A percentile compares a stretch with the other conserved stretches of the same genome.
Conservation (phyloP, 2,113 vertebrate genomes). For the Notarius lentiginosus region DNA sequence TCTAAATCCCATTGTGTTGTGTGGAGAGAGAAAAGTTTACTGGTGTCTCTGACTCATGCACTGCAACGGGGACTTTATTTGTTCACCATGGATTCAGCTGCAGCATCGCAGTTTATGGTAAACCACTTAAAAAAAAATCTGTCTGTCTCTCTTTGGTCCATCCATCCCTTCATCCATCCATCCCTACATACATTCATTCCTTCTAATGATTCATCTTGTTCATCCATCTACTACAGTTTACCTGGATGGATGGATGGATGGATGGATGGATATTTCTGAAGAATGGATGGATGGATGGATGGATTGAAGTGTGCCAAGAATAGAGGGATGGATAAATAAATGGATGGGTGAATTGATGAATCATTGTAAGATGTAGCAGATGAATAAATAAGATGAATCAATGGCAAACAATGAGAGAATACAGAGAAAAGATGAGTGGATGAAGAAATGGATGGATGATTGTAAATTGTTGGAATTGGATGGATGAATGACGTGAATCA, state of each 20-base stretch:
- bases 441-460: background rate
- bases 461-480: too few relatives aligned
- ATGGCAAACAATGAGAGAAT: background rate
- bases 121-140: constrained; percentile 7
- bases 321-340: background rate
- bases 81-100: constrained; percentile 28
- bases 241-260: background rate
- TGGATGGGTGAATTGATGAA: background rate
- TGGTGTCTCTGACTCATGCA: constrained; percentile 43
- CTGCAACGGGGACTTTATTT: constrained; percentile 23
- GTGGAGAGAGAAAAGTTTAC: constrained; percentile 17
- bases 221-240: background rate
- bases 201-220: background rate
- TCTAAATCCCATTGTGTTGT: constrained; percentile 24
- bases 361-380: background rate
- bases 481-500: background rate
- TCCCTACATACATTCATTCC: background rate
- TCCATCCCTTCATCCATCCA: background rate
- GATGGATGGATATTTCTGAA: background rate
- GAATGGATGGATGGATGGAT: background rate
- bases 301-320: background rate
- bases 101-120: background rate
- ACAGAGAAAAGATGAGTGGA: background rate
- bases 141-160: background rate
- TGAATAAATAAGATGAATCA: background rate